phyloP scores from a whole-genome alignment of 2,888 invertebrate genomes.

The Corythucha ciliata region DNA sequence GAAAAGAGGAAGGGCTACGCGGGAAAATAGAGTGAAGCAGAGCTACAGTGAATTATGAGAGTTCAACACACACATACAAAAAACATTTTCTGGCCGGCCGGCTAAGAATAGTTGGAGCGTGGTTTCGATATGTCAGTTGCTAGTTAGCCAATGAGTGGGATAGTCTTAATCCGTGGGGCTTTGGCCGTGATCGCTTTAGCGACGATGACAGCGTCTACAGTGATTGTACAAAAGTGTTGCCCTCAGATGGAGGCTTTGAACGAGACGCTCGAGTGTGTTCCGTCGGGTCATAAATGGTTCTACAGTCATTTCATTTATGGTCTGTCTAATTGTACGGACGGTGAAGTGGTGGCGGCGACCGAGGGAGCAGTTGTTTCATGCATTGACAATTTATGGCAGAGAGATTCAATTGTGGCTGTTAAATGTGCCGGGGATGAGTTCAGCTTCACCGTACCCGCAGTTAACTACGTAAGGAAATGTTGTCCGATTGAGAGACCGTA shows the following conservation, averaged over 20 bases:
- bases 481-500: conserved; percentile 31
- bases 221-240: conserved; percentile 30
- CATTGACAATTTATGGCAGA: conserved; percentile 22
- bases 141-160: conserved; percentile 14
- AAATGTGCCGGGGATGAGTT: conserved; percentile 20
- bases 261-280: conserved; percentile 9
- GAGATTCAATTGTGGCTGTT: conserved; percentile 16
- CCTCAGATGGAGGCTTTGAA: conserved; percentile 22
- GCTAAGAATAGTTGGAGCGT: background rate
- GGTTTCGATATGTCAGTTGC: conserved; percentile 10
- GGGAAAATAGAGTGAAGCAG: no score
- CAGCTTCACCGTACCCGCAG: conserved; percentile 24
- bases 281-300: conserved; percentile 22
- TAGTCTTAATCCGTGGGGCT: conserved; percentile 11
- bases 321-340: conserved; percentile 22
- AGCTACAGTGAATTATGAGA: no score
- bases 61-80: no score
- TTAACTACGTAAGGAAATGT: conserved; percentile 33
- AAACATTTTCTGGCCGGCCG: no score
- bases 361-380: conserved; percentile 21
- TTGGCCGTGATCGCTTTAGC: conserved; percentile 8
- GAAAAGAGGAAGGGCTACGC: no score
- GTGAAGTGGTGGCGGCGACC: conserved; percentile 3
- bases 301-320: conserved; percentile 26
- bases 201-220: conserved; percentile 2